phyloP scores from a whole-genome alignment of 2,797 vertebrate genomes.

The Esox masquinongy region DNA sequence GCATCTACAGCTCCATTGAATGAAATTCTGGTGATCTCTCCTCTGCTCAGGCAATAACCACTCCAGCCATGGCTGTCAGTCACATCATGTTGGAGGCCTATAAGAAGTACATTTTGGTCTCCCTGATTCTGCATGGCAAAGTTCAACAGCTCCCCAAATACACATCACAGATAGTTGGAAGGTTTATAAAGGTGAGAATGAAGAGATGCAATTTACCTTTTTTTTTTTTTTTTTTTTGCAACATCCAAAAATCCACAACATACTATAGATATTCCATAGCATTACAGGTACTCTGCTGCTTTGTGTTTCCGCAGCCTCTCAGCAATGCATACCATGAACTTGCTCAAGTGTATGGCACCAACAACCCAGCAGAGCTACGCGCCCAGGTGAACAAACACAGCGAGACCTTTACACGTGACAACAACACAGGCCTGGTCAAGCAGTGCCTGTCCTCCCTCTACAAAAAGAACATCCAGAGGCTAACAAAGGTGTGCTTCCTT shows the following conservation, averaged over 20 bases:
- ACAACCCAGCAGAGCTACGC: slow-evolving; percentile 94
- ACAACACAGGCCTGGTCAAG: slow-evolving; percentile 96
- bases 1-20: neutral
- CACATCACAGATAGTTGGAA: slow-evolving; percentile 97
- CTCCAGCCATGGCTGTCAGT: slow-evolving; percentile 99
- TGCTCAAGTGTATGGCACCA: slow-evolving; percentile 95
- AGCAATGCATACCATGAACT: slow-evolving; percentile 98
- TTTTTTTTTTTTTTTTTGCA: neutral
- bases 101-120: slow-evolving; percentile 99
- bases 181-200: slow-evolving; percentile 94
- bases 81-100: slow-evolving; percentile 99
- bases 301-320: slow-evolving; percentile 80
- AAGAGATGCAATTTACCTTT: neutral
- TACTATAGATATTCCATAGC: neutral
- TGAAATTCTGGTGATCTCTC: neutral
- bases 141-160: slow-evolving; percentile 98
- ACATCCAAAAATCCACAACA: neutral
- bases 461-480: slow-evolving; percentile 99
- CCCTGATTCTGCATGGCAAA: slow-evolving; percentile 98
- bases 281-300: neutral
- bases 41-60: slow-evolving; percentile 90
- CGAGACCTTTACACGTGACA: slow-evolving; percentile 92
- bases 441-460: slow-evolving; percentile 97
- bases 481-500: slow-evolving; percentile 90
- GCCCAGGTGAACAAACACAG: slow-evolving; percentile 92